phyloP scores from a whole-genome alignment of 2,797 vertebrate genomes.

The Hozukius guyotensis region DNA sequence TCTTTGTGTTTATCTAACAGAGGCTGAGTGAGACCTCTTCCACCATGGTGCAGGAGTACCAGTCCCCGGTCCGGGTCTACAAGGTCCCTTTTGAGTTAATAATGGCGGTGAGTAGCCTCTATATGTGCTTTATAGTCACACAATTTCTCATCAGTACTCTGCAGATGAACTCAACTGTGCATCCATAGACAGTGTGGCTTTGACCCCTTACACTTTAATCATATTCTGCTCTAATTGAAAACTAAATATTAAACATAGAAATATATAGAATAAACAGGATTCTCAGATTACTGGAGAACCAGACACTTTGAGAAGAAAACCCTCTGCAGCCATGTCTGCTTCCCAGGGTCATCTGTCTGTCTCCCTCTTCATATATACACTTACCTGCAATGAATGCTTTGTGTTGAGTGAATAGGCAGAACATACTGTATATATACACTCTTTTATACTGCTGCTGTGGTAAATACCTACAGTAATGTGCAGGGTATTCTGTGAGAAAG shows the following conservation, averaged over 20 bases:
- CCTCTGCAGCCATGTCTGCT: neutral
- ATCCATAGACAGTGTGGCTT: neutral
- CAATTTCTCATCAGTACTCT: neutral
- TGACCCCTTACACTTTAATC: neutral
- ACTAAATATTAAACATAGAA: accelerated
- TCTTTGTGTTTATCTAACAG: neutral
- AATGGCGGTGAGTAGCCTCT: constrained; percentile 90
- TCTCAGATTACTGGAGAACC: neutral
- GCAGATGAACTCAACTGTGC: neutral
- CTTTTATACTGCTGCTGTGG: neutral
- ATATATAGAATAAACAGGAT: neutral
- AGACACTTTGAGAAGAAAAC: neutral
- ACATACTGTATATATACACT: neutral
- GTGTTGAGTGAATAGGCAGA: neutral
- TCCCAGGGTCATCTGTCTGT: constrained; percentile 6
- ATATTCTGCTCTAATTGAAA: neutral
- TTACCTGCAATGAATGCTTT: neutral
- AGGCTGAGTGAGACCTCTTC: constrained; percentile 50
- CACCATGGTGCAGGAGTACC: constrained; percentile 97
- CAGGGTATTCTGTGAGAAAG: neutral
- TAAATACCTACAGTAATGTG: neutral
- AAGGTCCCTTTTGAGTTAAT: constrained; percentile 95
- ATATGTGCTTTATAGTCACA: neutral
- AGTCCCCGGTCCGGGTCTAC: constrained; percentile 94
- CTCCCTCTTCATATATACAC: neutral